Evolutionary conservation across 2,113 vertebrate species (phyloP).

Genomic region (Oncorhynchus gorbuscha): DNA sequence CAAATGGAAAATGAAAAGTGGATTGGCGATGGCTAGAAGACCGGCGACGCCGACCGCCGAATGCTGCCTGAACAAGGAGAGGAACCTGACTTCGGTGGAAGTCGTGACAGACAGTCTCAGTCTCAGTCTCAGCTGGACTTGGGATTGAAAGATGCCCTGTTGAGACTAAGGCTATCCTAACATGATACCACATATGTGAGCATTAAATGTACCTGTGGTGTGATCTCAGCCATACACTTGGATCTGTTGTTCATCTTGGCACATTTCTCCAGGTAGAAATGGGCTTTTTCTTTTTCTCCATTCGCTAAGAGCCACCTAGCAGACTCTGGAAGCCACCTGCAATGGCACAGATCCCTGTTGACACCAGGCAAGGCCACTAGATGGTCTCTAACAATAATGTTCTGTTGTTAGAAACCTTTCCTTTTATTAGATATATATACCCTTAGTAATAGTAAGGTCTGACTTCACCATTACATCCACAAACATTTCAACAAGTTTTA

Average conservation of each 20-base stretch:
- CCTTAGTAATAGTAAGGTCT: no score
- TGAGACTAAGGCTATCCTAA: no score
- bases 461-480: no score
- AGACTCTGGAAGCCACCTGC: slow-evolving; percentile 91
- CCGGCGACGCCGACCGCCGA: no score
- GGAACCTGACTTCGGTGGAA: no score
- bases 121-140: neutral
- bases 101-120: no score
- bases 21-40: no score
- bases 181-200: neutral
- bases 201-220: slow-evolving; percentile 63
- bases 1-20: no score
- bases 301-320: slow-evolving; percentile 86
- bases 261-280: slow-evolving; percentile 78
- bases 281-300: slow-evolving; percentile 75
- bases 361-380: neutral
- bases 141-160: neutral
- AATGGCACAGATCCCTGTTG: slow-evolving; percentile 5
- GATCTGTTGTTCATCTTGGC: slow-evolving; percentile 76
- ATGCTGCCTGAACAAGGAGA: no score
- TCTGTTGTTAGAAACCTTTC: neutral
- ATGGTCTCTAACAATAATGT: neutral
- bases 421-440: neutral
- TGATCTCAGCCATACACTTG: slow-evolving; percentile 62
- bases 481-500: no score